Conservation (phyloP, 2,797 vertebrate species). For the Hybognathus amarus region DNA sequence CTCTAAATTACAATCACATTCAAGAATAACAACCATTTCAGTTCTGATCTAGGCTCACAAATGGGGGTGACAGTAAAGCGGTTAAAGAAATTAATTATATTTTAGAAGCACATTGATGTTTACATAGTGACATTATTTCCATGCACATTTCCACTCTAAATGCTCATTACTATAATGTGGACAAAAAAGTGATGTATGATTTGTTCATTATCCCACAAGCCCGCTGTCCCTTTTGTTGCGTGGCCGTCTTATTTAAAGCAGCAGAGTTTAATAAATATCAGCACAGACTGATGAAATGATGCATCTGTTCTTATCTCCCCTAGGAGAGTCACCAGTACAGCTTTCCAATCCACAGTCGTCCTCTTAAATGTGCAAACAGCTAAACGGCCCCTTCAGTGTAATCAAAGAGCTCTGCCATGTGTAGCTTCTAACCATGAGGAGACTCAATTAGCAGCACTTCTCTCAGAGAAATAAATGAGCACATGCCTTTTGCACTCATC, state of each 20-base stretch:
- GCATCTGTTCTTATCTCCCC: conserved; percentile 43
- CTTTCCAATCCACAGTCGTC: conserved; percentile 27
- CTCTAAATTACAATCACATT: not conserved
- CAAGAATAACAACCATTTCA: not conserved
- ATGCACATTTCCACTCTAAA: not conserved
- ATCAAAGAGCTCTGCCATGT: conserved; percentile 31
- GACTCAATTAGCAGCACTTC: conserved; percentile 40
- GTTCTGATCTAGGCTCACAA: not conserved
- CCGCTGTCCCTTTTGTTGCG: conserved; percentile 3
- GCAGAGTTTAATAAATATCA: conserved; percentile 28
- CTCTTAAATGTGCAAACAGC: conserved; percentile 27
- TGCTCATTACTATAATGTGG: not conserved
- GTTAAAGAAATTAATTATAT: not conserved
- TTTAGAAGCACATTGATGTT: not conserved
- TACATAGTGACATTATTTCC: not conserved
- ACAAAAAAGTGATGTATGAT: not conserved
- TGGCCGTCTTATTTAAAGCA: conserved; percentile 5
- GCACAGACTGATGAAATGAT: conserved; percentile 20
- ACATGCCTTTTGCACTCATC: conserved; percentile 32
- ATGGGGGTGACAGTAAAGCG: not conserved
- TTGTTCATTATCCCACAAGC: not conserved
- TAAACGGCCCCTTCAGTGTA: conserved; percentile 23
- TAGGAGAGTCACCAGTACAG: conserved; percentile 29
- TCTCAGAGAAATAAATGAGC: conserved; percentile 25
- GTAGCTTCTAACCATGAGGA: conserved; percentile 22